Percentiles rank a stretch among this genome's conserved stretches.
Evolutionary conservation across 2,888 invertebrate species (phyloP).

Genomic region (Panorpa germanica): DNA sequence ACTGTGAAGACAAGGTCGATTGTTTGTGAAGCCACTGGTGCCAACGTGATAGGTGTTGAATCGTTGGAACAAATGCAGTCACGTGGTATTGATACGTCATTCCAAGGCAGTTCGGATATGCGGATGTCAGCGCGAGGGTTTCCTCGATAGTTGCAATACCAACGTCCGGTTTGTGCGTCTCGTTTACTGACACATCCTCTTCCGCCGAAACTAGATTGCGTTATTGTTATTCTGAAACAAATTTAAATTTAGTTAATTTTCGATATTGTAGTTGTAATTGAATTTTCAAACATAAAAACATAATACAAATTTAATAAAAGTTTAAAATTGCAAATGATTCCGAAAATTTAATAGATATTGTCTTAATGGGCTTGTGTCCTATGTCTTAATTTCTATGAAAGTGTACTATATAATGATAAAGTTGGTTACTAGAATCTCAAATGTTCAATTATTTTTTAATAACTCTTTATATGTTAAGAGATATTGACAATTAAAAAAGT

Average conservation of each 20-base stretch:
- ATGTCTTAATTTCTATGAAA: too few relatives aligned
- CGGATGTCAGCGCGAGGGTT: constrained; percentile 36
- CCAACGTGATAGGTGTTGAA: constrained; percentile 40
- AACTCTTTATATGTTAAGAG: too few relatives aligned
- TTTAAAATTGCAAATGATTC: too few relatives aligned
- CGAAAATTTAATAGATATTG: too few relatives aligned
- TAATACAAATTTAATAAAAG: constrained; percentile 47
- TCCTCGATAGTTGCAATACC: constrained; percentile 38
- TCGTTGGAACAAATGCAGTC: constrained; percentile 58
- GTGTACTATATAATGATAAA: too few relatives aligned
- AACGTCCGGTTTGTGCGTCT: constrained; percentile 42
- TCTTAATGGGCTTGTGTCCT: too few relatives aligned
- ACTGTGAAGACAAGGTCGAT: constrained; percentile 57
- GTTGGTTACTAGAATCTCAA: too few relatives aligned
- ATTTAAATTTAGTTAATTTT: too few relatives aligned
- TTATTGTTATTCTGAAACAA: constrained; percentile 10
- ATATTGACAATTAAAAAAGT: too few relatives aligned
- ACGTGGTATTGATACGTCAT: constrained; percentile 41
- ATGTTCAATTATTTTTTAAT: too few relatives aligned
- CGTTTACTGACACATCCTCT: constrained; percentile 13
- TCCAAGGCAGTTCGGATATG: constrained; percentile 51
- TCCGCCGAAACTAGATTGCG: constrained; percentile 11
- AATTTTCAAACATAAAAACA: constrained; percentile 48
- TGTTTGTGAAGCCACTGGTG: constrained; percentile 46
- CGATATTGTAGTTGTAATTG: too few relatives aligned